phyloP scores from a whole-genome alignment of 2,113 vertebrate genomes.

The Felis chaus region DNA sequence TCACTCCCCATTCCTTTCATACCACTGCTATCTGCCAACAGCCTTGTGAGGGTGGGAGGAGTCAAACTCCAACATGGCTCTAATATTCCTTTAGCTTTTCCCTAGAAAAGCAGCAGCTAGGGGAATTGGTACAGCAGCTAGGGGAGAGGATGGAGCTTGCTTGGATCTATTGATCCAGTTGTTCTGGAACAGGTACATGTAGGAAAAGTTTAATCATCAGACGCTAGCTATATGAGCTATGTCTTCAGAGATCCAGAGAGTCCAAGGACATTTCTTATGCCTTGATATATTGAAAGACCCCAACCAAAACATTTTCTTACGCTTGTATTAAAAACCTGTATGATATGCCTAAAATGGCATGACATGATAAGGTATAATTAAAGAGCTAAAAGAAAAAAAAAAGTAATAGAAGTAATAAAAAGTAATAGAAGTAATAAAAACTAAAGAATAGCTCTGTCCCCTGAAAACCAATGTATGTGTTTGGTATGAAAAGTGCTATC shows the following conservation, averaged over 20 bases:
- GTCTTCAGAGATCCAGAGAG: constrained; percentile 19
- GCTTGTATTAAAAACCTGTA: constrained; percentile 32
- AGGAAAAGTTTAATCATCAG: constrained; percentile 18
- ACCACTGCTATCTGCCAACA: neutral
- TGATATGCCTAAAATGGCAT: constrained; percentile 38
- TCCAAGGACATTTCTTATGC: constrained; percentile 40
- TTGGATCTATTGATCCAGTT: constrained; percentile 41
- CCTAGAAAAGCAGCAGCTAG: neutral
- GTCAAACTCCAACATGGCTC: neutral
- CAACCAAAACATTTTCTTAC: constrained; percentile 15
- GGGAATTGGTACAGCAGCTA: no score
- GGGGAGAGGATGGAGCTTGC: neutral
- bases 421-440: neutral
- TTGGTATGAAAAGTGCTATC: neutral
- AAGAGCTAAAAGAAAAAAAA: constrained; percentile 26
- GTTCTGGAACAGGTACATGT: neutral
- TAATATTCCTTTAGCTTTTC: constrained; percentile 15
- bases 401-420: no score
- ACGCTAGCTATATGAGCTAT: neutral
- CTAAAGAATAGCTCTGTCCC: neutral
- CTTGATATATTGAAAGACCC: neutral
- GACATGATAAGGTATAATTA: constrained; percentile 35
- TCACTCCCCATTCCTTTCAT: no score
- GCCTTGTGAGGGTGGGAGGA: no score
- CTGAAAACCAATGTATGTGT: neutral